A percentile compares a stretch with the other conserved stretches of the same genome.
Evolutionary conservation across 2,888 invertebrate genomes (phyloP).

Genomic region (Kuschelorhynchus macadamiae): DNA sequence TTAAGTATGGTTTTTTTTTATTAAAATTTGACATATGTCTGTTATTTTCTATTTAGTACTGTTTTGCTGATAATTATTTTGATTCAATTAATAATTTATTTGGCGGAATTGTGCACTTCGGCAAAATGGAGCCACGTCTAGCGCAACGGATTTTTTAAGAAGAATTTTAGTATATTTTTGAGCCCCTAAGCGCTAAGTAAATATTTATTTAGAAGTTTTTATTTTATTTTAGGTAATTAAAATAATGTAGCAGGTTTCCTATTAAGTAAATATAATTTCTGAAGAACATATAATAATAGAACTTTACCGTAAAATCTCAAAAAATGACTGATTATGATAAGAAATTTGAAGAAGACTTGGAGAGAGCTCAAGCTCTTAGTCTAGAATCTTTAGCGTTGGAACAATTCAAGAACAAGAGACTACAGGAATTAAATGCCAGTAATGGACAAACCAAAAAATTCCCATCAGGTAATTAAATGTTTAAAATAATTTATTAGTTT

Average conservation of each 20-base stretch:
- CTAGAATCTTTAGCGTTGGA: slow-evolving; percentile 88
- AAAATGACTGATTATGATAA: slow-evolving; percentile 78
- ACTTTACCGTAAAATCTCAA: background rate
- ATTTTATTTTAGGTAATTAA: background rate
- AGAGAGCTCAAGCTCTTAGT: slow-evolving; percentile 89
- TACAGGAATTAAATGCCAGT: slow-evolving; percentile 61
- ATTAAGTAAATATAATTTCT: background rate
- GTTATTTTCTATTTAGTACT: slow-evolving; percentile 21
- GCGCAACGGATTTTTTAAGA: background rate
- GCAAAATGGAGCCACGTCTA: background rate
- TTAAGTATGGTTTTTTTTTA: too few relatives aligned
- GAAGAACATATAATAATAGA: background rate
- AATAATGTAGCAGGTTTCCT: background rate
- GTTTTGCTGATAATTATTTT: slow-evolving; percentile 12
- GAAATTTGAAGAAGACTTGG: slow-evolving; percentile 88
- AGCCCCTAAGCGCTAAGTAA: background rate
- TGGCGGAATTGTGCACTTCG: background rate
- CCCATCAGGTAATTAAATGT: slow-evolving; percentile 36
- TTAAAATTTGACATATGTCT: slow-evolving; percentile 22
- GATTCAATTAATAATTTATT: slow-evolving; percentile 9
- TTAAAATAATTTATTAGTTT: too few relatives aligned
- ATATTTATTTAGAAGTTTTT: background rate
- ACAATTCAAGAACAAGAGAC: slow-evolving; percentile 81
- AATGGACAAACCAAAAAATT: slow-evolving; percentile 42
- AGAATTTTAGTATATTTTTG: slow-evolving; percentile 17